Percentiles rank a stretch among this genome's conserved stretches.
Conservation (phyloP, 2,113 vertebrate genomes). For the Antennarius striatus region DNA sequence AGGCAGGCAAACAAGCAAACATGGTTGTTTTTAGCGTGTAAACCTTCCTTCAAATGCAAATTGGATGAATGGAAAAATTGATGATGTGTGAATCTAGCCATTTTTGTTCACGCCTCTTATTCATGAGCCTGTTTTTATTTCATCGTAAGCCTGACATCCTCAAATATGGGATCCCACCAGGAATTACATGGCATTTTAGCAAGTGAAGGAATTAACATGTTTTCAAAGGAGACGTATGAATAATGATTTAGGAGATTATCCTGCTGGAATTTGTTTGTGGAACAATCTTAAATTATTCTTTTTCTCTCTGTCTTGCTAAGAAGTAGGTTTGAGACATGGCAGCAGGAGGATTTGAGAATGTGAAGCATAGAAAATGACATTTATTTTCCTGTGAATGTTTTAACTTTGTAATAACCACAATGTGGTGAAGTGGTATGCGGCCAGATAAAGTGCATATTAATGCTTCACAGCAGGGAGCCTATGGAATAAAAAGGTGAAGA, state of each 20-base stretch:
- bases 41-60: too few relatives aligned
- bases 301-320: not conserved
- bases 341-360: not conserved
- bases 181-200: conserved; percentile 47
- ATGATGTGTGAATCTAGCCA: too few relatives aligned
- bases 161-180: conserved; percentile 19
- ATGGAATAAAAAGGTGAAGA: not conserved
- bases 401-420: too few relatives aligned
- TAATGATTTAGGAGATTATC: conserved; percentile 45
- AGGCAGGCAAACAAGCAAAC: too few relatives aligned
- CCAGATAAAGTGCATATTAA: too few relatives aligned
- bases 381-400: not conserved
- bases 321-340: conserved; percentile 7
- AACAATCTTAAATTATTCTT: conserved; percentile 18
- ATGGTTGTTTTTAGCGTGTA: too few relatives aligned
- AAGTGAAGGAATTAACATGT: conserved; percentile 53
- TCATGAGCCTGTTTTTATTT: conserved; percentile 17
- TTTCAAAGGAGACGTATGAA: conserved; percentile 38
- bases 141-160: conserved; percentile 32
- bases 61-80: too few relatives aligned
- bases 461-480: too few relatives aligned
- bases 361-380: too few relatives aligned
- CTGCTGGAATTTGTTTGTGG: conserved; percentile 33
- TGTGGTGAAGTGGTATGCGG: too few relatives aligned
- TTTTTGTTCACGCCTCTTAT: not conserved